phyloP scores from a whole-genome alignment of 1,140 invertebrate species.

The Globodera rostochiensis region DNA sequence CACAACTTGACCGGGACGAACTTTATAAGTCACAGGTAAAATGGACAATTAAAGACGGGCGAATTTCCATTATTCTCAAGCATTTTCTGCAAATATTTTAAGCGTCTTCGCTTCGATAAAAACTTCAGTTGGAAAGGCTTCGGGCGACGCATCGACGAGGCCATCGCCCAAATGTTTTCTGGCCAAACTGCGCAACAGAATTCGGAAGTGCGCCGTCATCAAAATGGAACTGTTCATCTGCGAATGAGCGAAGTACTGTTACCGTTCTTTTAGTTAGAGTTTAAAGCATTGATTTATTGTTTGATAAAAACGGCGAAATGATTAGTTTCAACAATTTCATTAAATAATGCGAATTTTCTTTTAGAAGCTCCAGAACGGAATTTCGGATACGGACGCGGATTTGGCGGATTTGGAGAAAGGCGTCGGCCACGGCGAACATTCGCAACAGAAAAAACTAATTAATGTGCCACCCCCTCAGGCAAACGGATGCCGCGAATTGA shows the following conservation, averaged over 20 bases:
- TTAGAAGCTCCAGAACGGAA: too few species aligned
- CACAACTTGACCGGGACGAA: constrained; percentile 57
- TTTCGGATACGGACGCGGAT: neutral
- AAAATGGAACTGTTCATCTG: neutral
- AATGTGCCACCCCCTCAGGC: neutral
- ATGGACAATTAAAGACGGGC: neutral
- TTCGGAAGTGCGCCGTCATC: neutral
- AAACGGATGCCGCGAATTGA: neutral
- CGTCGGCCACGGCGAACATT: neutral
- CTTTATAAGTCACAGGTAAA: constrained; percentile 54
- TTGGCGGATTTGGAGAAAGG: neutral
- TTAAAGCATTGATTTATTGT: too few species aligned
- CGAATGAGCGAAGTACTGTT: neutral
- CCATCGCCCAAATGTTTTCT: constrained; percentile 46
- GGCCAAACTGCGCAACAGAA: neutral
- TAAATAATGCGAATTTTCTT: too few species aligned
- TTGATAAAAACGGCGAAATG: too few species aligned
- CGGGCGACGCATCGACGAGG: constrained; percentile 53
- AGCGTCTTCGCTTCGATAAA: constrained; percentile 50
- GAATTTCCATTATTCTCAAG: neutral
- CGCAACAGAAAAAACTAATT: neutral
- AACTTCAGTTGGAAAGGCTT: constrained; percentile 55
- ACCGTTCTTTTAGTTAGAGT: too few species aligned
- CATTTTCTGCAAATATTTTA: neutral
- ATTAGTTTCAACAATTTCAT: too few species aligned